Evolutionary conservation across 2,888 invertebrate species (phyloP).

Genomic region (Epinotia ramella): DNA sequence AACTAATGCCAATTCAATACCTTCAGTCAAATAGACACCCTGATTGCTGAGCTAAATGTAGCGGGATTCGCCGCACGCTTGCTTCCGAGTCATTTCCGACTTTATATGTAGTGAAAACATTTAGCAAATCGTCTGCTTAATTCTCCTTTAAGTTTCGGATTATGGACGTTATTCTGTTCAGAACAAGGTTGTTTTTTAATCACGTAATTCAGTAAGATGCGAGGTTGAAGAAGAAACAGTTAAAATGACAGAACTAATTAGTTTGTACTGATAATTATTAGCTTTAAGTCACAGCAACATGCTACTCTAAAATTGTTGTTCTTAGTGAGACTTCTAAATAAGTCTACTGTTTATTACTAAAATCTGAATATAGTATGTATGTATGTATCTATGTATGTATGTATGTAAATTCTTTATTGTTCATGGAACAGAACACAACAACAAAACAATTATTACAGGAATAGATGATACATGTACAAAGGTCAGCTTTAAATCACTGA

Average conservation of each 20-base stretch:
- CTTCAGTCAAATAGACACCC: not conserved
- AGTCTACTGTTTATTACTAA: not conserved
- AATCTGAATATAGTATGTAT: not conserved
- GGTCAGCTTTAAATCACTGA: too few relatives aligned
- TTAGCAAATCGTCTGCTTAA: slow-evolving; percentile 14
- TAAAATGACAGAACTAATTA: not conserved
- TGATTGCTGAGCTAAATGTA: slow-evolving; percentile 11
- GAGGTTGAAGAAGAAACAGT: not conserved
- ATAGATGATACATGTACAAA: too few relatives aligned
- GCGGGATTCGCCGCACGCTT: slow-evolving; percentile 29
- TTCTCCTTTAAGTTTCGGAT: not conserved
- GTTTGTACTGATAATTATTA: not conserved
- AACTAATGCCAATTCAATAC: not conserved
- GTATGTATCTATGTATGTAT: too few relatives aligned
- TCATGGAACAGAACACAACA: too few relatives aligned
- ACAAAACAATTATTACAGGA: too few relatives aligned
- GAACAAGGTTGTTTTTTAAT: not conserved
- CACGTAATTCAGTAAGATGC: not conserved
- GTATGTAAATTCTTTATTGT: too few relatives aligned
- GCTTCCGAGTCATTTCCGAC: slow-evolving; percentile 38
- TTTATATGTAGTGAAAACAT: slow-evolving; percentile 11
- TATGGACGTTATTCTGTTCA: not conserved
- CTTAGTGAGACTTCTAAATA: not conserved
- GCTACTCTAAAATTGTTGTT: not conserved
- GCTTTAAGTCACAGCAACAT: not conserved